Conservation (phyloP, 2,888 invertebrate genomes). For the Lysandra coridon region DNA sequence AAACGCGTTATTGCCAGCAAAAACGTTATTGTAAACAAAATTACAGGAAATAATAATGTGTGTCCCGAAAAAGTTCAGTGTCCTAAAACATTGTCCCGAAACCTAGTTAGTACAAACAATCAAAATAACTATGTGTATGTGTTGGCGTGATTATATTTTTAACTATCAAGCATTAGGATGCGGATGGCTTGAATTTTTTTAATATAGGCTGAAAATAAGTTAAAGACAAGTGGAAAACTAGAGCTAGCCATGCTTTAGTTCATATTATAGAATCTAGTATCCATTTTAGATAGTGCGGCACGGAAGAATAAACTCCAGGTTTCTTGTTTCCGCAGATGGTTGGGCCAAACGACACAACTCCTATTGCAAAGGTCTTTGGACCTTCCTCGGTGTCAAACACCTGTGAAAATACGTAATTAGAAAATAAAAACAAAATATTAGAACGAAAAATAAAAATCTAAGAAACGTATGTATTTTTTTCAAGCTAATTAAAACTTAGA, state of each 20-base stretch:
- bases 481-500: background rate
- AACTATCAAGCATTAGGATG: background rate
- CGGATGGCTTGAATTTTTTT: background rate
- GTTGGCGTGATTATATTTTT: background rate
- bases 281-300: conserved; percentile 77
- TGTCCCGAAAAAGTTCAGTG: background rate
- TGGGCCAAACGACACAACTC: conserved; percentile 83
- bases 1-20: background rate
- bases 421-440: background rate
- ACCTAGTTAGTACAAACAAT: background rate
- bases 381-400: conserved; percentile 69
- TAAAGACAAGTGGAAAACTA: background rate
- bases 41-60: background rate
- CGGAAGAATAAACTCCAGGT: conserved; percentile 80
- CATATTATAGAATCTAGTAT: conserved; percentile 64
- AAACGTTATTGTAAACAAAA: background rate
- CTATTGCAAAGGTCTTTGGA: conserved; percentile 78
- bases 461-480: background rate
- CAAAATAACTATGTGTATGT: background rate
- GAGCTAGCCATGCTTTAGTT: conserved; percentile 13
- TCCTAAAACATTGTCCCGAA: no score
- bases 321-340: conserved; percentile 73
- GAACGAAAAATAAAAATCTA: background rate
- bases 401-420: conserved; percentile 47
- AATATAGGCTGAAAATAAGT: background rate